Evolutionary conservation across 1,140 invertebrate genomes (phyloP).

Genomic region (Solenopsis invicta): DNA sequence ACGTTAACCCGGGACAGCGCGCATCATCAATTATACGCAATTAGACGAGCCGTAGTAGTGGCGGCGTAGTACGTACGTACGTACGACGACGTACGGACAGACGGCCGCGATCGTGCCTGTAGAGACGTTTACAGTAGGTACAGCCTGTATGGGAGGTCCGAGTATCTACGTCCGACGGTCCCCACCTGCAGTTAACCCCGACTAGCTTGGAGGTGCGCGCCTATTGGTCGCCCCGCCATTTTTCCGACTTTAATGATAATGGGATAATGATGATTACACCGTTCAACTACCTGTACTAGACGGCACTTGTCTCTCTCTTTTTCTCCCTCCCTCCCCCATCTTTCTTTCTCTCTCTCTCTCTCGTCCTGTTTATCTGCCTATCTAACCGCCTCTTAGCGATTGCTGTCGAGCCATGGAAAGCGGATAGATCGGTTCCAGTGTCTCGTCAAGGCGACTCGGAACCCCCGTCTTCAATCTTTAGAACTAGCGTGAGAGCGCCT

Average conservation of each 20-base stretch:
- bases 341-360: constrained; percentile 3
- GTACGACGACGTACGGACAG: constrained; percentile 33
- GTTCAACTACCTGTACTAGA: constrained; percentile 73
- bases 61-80: neutral
- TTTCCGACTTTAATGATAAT: constrained; percentile 80
- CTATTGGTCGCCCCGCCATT: constrained; percentile 78
- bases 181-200: constrained; percentile 77
- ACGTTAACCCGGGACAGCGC: constrained; percentile 53
- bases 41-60: constrained; percentile 57
- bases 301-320: constrained; percentile 53
- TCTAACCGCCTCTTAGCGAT: constrained; percentile 60
- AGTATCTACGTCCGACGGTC: constrained; percentile 69
- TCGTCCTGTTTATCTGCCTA: constrained; percentile 37
- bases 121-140: constrained; percentile 69
- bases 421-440: constrained; percentile 36
- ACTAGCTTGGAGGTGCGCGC: constrained; percentile 65
- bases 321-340: neutral
- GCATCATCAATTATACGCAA: constrained; percentile 70
- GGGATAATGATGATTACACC: constrained; percentile 79
- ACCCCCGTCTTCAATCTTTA: neutral
- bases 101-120: constrained; percentile 49
- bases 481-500: neutral
- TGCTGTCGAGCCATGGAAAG: constrained; percentile 64
- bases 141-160: constrained; percentile 74
- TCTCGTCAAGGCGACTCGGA: constrained; percentile 43